Evolutionary conservation across 2,797 vertebrate genomes (phyloP).

Genomic region (Erethizon dorsatum): DNA sequence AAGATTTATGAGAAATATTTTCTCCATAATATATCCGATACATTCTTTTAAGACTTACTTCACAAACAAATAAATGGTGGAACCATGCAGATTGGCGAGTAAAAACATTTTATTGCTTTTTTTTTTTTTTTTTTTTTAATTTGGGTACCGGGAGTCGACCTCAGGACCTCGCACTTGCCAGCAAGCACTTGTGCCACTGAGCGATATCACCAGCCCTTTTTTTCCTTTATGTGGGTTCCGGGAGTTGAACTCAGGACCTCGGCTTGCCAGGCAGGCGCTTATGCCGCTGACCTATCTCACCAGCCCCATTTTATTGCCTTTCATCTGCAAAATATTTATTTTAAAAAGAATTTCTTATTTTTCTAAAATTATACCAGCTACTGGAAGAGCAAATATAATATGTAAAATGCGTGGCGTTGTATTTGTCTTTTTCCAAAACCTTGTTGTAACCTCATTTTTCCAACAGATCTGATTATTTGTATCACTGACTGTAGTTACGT

Average conservation of each 20-base stretch:
- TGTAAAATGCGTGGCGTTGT: neutral
- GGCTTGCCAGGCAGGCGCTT: no score
- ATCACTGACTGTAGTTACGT: neutral
- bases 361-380: neutral
- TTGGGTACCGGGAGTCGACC: no score
- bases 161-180: no score
- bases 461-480: neutral
- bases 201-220: no score
- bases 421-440: neutral
- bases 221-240: no score
- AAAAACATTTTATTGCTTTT: slow-evolving; percentile 45
- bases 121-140: no score
- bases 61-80: neutral
- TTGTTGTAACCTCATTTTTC: neutral
- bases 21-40: neutral
- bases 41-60: slow-evolving; percentile 6
- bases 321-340: slow-evolving; percentile 33
- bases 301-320: no score
- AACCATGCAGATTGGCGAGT: neutral
- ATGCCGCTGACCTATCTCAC: no score
- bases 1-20: slow-evolving; percentile 44
- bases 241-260: no score
- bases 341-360: neutral
- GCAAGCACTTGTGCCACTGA: no score
- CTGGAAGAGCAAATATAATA: neutral